Base-by-base conservation (phyloP, 2,797 vertebrate species). In the Etheostoma perlongum region DNA sequence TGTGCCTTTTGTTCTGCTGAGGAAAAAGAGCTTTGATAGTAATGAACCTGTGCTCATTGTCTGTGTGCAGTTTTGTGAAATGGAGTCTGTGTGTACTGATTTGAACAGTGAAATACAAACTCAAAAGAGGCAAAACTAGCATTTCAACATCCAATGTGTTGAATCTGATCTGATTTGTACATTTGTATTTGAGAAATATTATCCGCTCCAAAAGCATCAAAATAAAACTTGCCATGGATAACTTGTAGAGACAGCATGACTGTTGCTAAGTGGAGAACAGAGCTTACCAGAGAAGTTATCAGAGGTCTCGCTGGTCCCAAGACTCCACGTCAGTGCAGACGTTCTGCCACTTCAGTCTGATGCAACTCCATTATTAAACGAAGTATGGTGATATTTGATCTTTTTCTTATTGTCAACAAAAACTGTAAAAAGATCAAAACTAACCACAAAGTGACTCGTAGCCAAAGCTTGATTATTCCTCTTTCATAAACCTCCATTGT, bases 1-100 rank as follows among this genome's bases (percentile, higher is more conserved):
- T 88, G 82, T 84, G 89, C 87, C 88, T 94, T 92, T 82, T 86
- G 87, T 85, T 74, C 65, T 70, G 84, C 79, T 79, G 74, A 78
- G 67, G 65, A 62, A 69, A 78, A 81, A 61, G 57, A 72, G 66
- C 51, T 82, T 80, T 74, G 90, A 85, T 75, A 82, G 57, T 80
- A 83, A 59, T 80, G 66, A 72, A 83, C 57, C 74, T 48, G 73
- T 86, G 83, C 73, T 84, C 57, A 42, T 58, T 10, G 70, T 89
- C 19, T 5, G 5, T 88, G 80, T 86, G 77, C 61, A 65, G 59
- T 84, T 83, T 55, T 67, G 86, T 87, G 63, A 68, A 71, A 54
- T 52, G 78, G 79, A 77, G 69, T 81, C 70, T 71, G 66, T 87
- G 82, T 81, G 63, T 88, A 40, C 63, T 23, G 51, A 74, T 73